Conservation (phyloP, 2,113 vertebrate species). For the human region DNA sequence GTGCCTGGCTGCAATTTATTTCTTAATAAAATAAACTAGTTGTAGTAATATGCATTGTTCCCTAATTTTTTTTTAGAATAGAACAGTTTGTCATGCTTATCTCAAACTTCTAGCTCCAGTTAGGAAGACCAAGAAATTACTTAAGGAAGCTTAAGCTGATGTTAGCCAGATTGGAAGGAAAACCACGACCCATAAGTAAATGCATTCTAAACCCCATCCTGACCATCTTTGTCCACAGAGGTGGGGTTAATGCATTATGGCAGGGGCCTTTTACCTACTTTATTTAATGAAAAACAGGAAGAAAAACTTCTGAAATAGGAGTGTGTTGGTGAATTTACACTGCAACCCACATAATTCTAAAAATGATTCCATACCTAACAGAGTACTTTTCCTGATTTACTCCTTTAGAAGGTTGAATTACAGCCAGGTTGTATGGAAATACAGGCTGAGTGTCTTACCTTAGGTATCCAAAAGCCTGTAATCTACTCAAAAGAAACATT, state of each 20-base stretch:
- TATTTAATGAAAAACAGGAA: conserved; percentile 12
- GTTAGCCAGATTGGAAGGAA: conserved; percentile 26
- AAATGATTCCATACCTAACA: neutral
- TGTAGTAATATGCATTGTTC: neutral
- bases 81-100: neutral
- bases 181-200: neutral
- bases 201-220: neutral
- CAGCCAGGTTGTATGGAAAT: neutral
- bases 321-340: neutral
- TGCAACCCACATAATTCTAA: neutral
- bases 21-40: conserved; percentile 3
- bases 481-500: neutral
- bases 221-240: neutral
- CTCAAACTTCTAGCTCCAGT: neutral
- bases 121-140: conserved; percentile 20
- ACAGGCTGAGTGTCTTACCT: neutral
- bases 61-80: neutral
- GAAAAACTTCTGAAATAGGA: conserved; percentile 13
- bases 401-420: conserved; percentile 29
- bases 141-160: neutral
- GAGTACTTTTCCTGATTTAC: neutral
- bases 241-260: neutral
- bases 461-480: neutral
- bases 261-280: neutral
- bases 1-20: too few relatives aligned